These are phyloP conservation scores for Dicentrarchus labrax DNA, from an alignment of 2,113 vertebrate species.

Conservation along the genomic window DNA sequence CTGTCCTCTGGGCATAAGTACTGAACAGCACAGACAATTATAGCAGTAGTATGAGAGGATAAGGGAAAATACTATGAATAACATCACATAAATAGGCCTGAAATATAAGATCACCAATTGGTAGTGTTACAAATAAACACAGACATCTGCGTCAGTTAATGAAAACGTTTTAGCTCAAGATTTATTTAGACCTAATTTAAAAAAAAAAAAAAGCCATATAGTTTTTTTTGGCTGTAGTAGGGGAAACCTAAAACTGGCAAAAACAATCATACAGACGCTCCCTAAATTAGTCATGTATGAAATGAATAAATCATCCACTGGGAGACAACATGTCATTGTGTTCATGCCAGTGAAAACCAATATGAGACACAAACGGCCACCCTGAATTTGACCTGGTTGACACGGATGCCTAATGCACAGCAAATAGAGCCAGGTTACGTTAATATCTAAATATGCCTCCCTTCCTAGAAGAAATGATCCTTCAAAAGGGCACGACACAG, in stretches of 20 bases:
- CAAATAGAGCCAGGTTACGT: slow-evolving; percentile 1
- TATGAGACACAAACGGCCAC: slow-evolving; percentile 21
- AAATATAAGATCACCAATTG: slow-evolving; percentile 62
- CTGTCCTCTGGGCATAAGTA: slow-evolving; percentile 24
- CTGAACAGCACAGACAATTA: slow-evolving; percentile 44
- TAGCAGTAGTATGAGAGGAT: slow-evolving; percentile 30
- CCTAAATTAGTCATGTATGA: slow-evolving; percentile 68
- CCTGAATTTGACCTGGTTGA: slow-evolving; percentile 38
- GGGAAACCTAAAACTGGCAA: slow-evolving; percentile 43
- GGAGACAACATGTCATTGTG: slow-evolving; percentile 21
- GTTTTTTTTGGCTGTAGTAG: slow-evolving; percentile 24
- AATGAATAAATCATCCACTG: slow-evolving; percentile 72
- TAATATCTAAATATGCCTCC: neutral
- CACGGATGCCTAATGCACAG: neutral
- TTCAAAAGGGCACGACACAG: neutral
- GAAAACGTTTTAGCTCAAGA: slow-evolving; percentile 17
- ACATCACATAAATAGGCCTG: slow-evolving; percentile 56
- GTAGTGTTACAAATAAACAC: slow-evolving; percentile 65
- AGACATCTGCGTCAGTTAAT: slow-evolving; percentile 19
- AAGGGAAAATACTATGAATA: slow-evolving; percentile 58
- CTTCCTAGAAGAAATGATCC: slow-evolving; percentile 12
- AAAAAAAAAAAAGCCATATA: slow-evolving; percentile 15
- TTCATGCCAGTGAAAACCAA: slow-evolving; percentile 42
- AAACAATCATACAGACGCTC: slow-evolving; percentile 42
- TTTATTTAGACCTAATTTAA: slow-evolving; percentile 22